These are phyloP conservation scores for Xenentodon cancila DNA, from an alignment of 2,797 vertebrate genomes.

Conservation along the genomic window DNA sequence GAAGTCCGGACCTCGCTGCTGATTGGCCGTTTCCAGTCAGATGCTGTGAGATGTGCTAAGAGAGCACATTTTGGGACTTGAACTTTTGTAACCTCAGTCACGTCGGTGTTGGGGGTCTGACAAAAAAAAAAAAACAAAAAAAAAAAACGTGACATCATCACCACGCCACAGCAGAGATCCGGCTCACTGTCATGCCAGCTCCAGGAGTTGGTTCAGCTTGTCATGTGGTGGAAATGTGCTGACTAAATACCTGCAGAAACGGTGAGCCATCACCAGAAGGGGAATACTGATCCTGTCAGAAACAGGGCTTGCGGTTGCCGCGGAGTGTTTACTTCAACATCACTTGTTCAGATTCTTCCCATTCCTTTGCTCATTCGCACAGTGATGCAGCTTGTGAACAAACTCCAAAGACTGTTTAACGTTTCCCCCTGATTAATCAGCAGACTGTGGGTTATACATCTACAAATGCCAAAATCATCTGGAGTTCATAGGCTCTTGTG, in stretches of 20 bases:
- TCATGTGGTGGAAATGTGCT: not conserved
- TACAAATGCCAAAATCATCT: no score
- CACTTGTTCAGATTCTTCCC: no score
- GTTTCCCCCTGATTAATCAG: no score
- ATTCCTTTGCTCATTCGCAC: no score
- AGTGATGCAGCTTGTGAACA: no score
- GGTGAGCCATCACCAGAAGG: not conserved
- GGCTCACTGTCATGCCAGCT: slow-evolving; percentile 27
- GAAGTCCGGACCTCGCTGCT: slow-evolving; percentile 51
- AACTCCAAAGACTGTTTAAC: no score
- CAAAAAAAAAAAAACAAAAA: slow-evolving; percentile 10
- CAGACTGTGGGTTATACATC: no score
- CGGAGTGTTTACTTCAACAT: not conserved
- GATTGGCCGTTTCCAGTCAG: slow-evolving; percentile 75
- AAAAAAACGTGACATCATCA: slow-evolving; percentile 16
- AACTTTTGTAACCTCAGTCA: slow-evolving; percentile 76
- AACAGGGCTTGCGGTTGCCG: not conserved
- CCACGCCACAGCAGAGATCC: slow-evolving; percentile 40
- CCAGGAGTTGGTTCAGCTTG: slow-evolving; percentile 6
- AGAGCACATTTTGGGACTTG: slow-evolving; percentile 45
- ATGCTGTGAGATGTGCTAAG: slow-evolving; percentile 56
- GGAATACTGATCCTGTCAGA: not conserved
- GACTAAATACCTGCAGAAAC: not conserved
- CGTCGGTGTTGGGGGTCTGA: slow-evolving; percentile 29
- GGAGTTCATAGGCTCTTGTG: no score